Percentiles rank a stretch among this genome's conserved stretches.
Evolutionary conservation across 2,888 invertebrate species (phyloP).

Genomic region (Drosophila barbarae): DNA sequence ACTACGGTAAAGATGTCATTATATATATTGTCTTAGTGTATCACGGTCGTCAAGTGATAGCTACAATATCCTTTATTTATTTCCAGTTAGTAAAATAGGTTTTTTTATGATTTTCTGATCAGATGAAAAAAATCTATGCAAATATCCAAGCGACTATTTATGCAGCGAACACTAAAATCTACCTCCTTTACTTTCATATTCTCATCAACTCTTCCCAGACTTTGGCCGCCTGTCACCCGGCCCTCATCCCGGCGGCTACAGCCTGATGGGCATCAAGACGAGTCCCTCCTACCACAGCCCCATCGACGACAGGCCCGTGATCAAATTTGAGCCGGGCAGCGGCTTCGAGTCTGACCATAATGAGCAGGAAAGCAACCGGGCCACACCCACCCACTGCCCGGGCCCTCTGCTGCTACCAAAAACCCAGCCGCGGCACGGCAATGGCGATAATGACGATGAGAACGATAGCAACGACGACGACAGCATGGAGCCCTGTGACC

Average conservation of each 20-base stretch:
- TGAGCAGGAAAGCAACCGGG: slow-evolving; percentile 64
- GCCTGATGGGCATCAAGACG: slow-evolving; percentile 65
- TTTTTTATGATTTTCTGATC: slow-evolving; percentile 22
- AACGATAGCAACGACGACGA: slow-evolving; percentile 56
- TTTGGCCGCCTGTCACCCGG: slow-evolving; percentile 34
- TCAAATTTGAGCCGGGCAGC: slow-evolving; percentile 73
- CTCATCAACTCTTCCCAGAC: slow-evolving; percentile 20
- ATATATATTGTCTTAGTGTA: neutral
- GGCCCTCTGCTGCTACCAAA: slow-evolving; percentile 22
- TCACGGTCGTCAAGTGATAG: slow-evolving; percentile 9
- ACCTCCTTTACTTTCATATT: slow-evolving; percentile 28
- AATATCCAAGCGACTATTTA: neutral
- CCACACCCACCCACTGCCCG: slow-evolving; percentile 49
- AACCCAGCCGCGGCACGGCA: slow-evolving; percentile 31
- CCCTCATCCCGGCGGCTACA: slow-evolving; percentile 51
- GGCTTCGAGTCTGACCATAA: slow-evolving; percentile 56
- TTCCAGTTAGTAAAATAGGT: slow-evolving; percentile 38
- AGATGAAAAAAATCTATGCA: slow-evolving; percentile 5
- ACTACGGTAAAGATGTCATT: slow-evolving; percentile 35
- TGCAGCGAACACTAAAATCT: slow-evolving; percentile 17
- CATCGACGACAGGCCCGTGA: slow-evolving; percentile 58
- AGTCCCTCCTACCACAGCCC: slow-evolving; percentile 78
- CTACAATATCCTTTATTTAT: slow-evolving; percentile 20
- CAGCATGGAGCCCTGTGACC: slow-evolving; percentile 78
- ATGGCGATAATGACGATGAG: slow-evolving; percentile 54